Base-by-base conservation (phyloP, 2,888 invertebrate genomes). In the Plagodis pulveraria region DNA sequence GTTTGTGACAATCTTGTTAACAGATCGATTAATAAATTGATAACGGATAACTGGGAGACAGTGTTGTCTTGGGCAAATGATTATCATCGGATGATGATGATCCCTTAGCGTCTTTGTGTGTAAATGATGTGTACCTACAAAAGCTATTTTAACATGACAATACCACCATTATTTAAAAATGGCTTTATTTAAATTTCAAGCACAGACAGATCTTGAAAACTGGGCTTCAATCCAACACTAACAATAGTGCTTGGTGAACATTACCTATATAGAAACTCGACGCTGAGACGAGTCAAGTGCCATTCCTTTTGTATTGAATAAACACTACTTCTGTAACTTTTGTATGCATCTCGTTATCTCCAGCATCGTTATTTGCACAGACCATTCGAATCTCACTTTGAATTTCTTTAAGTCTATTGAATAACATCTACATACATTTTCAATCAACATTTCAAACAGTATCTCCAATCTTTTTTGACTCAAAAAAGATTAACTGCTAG, bases 311-410 rank as follows among this genome's bases (percentile, higher is more conserved):
- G 67, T 67, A 66, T 72, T 71, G 70, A 73, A 68, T 67, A 77
- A 77, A 77, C 70, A 73, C 60, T 66, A 67, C 66, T 72, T 73
- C 72, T 69, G 70, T 66, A 70, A 72, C 70, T 74, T 74, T 73
- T 80, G 84, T 83, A 72, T 86, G 82, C 85, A 83, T 74, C 80
- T 88, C 84, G 84, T 88, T 88, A 88, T 78, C 81, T 80, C 70
- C 70, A 77, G 78, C 74, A 78, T 72, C 68, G 74, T 76, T 86
- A 81, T 86, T 85, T 85, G 75, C 72, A 67, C 67, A 78, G 68
- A 70, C 73, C 70, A 68, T 78, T 79, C 65, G 67, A 76, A 77
- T 72, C 64, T 66, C 69, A 65, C 65, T 63, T 62, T 66, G 66
- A 65, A 71, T 72, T 67, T 69, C 66, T 70, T 69, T 53, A 67